Conservation (phyloP, 2,113 vertebrate genomes). For the Sakesphorus luctuosus region DNA sequence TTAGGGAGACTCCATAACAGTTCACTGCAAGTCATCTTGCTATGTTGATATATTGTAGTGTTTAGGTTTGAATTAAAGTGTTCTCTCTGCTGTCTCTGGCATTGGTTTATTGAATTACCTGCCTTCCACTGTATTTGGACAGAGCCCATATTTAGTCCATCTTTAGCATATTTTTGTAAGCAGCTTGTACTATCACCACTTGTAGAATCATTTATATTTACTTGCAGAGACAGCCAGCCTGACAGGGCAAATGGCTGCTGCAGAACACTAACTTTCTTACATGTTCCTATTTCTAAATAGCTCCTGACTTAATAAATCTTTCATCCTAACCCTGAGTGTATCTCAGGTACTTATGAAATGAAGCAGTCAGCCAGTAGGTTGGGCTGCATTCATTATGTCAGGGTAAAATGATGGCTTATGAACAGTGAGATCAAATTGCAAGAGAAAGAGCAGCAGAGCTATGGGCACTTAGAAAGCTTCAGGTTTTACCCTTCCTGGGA, state of each 20-base stretch:
- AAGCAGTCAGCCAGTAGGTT: background rate
- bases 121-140: background rate
- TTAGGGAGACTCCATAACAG: slow-evolving; percentile 2
- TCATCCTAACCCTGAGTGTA: background rate
- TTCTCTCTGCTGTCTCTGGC: background rate
- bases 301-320: background rate
- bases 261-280: background rate
- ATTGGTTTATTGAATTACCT: background rate
- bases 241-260: background rate
- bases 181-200: background rate
- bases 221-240: background rate
- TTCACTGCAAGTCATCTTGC: background rate
- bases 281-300: background rate
- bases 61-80: background rate
- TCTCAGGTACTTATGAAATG: background rate
- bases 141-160: background rate
- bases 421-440: background rate
- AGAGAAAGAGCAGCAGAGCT: background rate
- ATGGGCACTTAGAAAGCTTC: background rate
- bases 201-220: background rate
- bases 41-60: background rate
- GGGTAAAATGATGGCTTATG: background rate
- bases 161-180: slow-evolving; percentile 1
- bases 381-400: background rate
- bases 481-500: background rate